A percentile compares a stretch with the other conserved stretches of the same genome.
phyloP scores from a whole-genome alignment of 2,113 vertebrate species.

The Himantopus leucocephalus region DNA sequence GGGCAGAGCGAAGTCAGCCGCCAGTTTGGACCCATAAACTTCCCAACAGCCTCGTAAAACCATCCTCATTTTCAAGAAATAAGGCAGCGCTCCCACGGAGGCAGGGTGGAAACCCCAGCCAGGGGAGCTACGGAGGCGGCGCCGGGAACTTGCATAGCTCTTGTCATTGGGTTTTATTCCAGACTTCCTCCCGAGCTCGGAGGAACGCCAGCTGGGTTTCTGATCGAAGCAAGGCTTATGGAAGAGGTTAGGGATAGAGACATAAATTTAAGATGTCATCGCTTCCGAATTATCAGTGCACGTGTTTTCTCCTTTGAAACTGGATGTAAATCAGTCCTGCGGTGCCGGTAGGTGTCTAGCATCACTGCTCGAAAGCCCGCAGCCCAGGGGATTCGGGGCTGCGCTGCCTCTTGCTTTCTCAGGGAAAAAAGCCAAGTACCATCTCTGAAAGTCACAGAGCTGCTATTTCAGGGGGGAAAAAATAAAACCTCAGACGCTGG shows the following conservation, averaged over 20 bases:
- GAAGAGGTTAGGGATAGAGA: neutral
- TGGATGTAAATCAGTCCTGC: neutral
- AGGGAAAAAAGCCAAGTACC: neutral
- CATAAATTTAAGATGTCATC: neutral
- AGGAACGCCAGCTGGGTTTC: neutral
- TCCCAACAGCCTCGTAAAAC: neutral
- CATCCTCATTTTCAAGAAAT: neutral
- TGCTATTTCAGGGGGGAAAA: neutral
- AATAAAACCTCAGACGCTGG: neutral
- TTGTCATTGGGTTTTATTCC: neutral
- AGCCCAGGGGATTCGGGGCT: neutral
- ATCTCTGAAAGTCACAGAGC: neutral
- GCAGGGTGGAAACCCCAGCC: neutral
- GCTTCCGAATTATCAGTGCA: neutral
- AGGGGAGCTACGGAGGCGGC: rapidly evolving
- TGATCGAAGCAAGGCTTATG: neutral
- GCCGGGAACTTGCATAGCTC: neutral
- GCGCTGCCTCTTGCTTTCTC: neutral
- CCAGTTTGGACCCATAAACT: neutral
- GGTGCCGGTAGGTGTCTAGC: neutral
- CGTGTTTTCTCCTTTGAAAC: neutral
- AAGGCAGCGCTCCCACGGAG: neutral
- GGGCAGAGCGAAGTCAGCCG: neutral
- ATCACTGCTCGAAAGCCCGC: neutral
- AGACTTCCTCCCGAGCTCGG: neutral